Evolutionary conservation across 2,888 invertebrate species (phyloP).

Genomic region (Drosophila ezoana): DNA sequence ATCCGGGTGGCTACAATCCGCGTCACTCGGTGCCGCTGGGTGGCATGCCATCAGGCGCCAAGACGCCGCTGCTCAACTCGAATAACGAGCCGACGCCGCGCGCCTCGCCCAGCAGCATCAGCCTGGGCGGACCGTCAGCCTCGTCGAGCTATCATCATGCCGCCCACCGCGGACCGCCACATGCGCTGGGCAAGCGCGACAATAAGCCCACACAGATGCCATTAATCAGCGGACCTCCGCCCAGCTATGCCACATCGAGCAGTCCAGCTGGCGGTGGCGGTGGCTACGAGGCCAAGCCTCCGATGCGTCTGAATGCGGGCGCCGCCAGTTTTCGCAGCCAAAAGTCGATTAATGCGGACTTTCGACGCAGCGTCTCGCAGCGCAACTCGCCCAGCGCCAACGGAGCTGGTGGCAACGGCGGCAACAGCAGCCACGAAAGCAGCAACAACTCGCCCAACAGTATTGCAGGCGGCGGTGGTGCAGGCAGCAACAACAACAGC

Average conservation of each 20-base stretch:
- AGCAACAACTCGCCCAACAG: slow-evolving; percentile 85
- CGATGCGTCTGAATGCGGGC: slow-evolving; percentile 78
- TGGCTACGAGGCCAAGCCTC: slow-evolving; percentile 73
- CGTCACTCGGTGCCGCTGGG: slow-evolving; percentile 65
- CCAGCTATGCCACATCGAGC: slow-evolving; percentile 48
- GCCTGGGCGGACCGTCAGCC: slow-evolving; percentile 51
- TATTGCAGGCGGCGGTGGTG: slow-evolving; percentile 51
- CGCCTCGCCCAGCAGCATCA: slow-evolving; percentile 75
- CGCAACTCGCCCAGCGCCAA: slow-evolving; percentile 85
- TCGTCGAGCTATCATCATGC: slow-evolving; percentile 64
- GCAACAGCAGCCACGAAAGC: slow-evolving; percentile 81
- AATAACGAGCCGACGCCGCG: slow-evolving; percentile 80
- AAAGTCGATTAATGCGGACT: slow-evolving; percentile 81
- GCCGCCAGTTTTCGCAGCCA: slow-evolving; percentile 82
- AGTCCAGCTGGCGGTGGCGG: slow-evolving; percentile 46
- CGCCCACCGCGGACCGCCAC: slow-evolving; percentile 71
- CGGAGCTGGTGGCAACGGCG: slow-evolving; percentile 47
- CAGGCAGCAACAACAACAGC: slow-evolving; percentile 53
- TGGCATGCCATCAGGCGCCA: slow-evolving; percentile 63
- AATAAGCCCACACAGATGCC: slow-evolving; percentile 77
- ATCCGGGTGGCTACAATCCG: slow-evolving; percentile 67
- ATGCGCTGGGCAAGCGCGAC: slow-evolving; percentile 73
- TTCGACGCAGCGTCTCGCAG: slow-evolving; percentile 83
- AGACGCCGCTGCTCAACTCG: slow-evolving; percentile 72
- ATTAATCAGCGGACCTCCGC: slow-evolving; percentile 77